Evolutionary conservation across 2,113 vertebrate species (phyloP).

Genomic region (Parotia lawesii): DNA sequence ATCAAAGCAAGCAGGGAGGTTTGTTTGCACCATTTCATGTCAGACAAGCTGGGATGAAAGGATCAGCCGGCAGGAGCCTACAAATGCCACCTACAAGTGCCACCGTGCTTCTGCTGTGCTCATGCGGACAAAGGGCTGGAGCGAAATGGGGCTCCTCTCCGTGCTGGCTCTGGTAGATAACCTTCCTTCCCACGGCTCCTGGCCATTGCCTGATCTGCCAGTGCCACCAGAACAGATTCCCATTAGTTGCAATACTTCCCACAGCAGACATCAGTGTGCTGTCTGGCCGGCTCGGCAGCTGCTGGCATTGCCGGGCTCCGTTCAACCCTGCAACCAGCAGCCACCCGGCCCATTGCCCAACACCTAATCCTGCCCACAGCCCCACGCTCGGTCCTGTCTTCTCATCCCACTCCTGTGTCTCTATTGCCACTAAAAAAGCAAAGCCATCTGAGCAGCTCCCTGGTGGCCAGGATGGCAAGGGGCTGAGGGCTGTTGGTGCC

Average conservation of each 20-base stretch:
- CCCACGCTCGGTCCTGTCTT: rapidly evolving
- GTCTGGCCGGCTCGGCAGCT: rapidly evolving
- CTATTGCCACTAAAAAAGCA: background rate
- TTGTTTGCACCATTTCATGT: background rate
- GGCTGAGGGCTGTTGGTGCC: background rate
- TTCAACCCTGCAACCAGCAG: background rate
- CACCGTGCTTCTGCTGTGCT: rapidly evolving
- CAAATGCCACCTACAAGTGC: background rate
- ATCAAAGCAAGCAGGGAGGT: background rate
- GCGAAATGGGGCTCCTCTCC: rapidly evolving
- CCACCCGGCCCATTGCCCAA: background rate
- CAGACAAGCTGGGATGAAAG: background rate
- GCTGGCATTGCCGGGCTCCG: rapidly evolving
- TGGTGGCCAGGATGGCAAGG: background rate
- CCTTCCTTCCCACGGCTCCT: background rate
- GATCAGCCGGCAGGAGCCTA: background rate
- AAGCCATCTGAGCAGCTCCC: background rate
- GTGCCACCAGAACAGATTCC: background rate
- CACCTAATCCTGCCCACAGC: background rate
- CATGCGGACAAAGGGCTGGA: rapidly evolving
- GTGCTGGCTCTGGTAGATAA: background rate
- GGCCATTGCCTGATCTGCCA: background rate
- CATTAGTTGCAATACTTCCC: background rate
- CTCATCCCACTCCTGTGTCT: background rate
- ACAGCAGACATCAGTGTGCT: background rate